Conservation (phyloP, 2,888 invertebrate genomes). For the Octodonta nipae region DNA sequence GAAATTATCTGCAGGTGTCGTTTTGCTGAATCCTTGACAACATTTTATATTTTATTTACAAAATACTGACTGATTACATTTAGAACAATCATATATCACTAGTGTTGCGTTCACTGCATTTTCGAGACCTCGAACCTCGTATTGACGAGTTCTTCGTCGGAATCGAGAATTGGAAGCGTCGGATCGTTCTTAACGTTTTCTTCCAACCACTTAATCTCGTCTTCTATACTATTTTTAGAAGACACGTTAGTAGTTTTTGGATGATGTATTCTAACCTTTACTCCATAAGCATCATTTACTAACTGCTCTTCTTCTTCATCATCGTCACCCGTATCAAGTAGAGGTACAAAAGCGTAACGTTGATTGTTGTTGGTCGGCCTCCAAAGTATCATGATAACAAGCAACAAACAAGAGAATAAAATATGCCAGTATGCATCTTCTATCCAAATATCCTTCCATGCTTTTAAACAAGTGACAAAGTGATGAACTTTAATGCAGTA, state of each 20-base stretch:
- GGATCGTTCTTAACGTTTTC: slow-evolving; percentile 75
- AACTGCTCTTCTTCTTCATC: slow-evolving; percentile 69
- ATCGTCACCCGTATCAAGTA: slow-evolving; percentile 70
- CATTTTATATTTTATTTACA: too few species aligned
- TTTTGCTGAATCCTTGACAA: too few species aligned
- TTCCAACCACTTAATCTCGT: slow-evolving; percentile 83
- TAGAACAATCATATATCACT: too few species aligned
- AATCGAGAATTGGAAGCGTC: slow-evolving; percentile 55
- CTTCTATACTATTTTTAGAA: slow-evolving; percentile 47
- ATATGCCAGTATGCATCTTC: slow-evolving; percentile 94
- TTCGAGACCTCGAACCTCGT: slow-evolving; percentile 79
- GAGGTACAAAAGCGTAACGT: slow-evolving; percentile 83
- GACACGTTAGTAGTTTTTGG: slow-evolving; percentile 33
- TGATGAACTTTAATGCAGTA: slow-evolving; percentile 78
- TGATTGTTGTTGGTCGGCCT: slow-evolving; percentile 92
- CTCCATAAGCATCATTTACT: slow-evolving; percentile 75
- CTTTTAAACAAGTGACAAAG: slow-evolving; percentile 60
- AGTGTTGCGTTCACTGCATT: slow-evolving; percentile 65
- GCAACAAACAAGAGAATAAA: slow-evolving; percentile 71
- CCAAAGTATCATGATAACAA: slow-evolving; percentile 91
- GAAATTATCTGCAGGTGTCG: too few species aligned
- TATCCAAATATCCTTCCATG: slow-evolving; percentile 87
- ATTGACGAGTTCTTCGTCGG: slow-evolving; percentile 71
- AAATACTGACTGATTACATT: too few species aligned
- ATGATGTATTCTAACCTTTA: slow-evolving; percentile 50